These are phyloP conservation scores for Erebia palarica DNA, from an alignment of 2,888 invertebrate genomes.

Conservation along the genomic window DNA sequence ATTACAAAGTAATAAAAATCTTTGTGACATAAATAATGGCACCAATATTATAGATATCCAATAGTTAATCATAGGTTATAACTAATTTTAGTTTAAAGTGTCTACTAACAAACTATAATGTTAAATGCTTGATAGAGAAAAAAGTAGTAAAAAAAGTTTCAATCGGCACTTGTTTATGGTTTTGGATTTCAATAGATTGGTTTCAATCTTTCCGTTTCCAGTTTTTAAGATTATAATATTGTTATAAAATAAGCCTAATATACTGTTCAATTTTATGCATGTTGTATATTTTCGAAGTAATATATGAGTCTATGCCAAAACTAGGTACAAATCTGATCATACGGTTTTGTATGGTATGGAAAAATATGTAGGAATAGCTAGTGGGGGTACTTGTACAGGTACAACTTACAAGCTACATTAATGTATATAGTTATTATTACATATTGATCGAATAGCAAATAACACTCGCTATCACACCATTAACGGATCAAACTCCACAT, in stretches of 20 bases:
- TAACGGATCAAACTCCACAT: too few relatives aligned
- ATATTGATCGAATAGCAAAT: too few relatives aligned
- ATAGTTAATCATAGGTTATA: conserved; percentile 30
- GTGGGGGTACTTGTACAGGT: neutral
- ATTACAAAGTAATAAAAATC: conserved; percentile 31
- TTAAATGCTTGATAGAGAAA: conserved; percentile 27
- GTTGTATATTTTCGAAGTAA: neutral
- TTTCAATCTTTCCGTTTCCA: neutral
- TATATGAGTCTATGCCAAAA: conserved; percentile 6
- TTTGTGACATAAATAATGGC: conserved; percentile 42
- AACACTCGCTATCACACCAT: too few relatives aligned
- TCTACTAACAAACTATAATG: conserved; percentile 17
- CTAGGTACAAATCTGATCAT: conserved; percentile 4
- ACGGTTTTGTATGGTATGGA: conserved; percentile 3
- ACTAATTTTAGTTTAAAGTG: conserved; percentile 17
- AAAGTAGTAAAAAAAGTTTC: conserved; percentile 13
- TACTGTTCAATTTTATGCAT: conserved; percentile 4
- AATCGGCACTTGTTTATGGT: conserved; percentile 18
- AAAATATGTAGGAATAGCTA: neutral
- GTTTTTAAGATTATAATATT: conserved; percentile 1
- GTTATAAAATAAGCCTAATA: neutral
- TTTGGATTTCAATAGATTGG: neutral
- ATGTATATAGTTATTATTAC: neutral
- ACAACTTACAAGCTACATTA: neutral
- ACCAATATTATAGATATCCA: conserved; percentile 39